Evolutionary conservation across 2,888 invertebrate genomes (phyloP).

Genomic region (Drosophila emarginata): DNA sequence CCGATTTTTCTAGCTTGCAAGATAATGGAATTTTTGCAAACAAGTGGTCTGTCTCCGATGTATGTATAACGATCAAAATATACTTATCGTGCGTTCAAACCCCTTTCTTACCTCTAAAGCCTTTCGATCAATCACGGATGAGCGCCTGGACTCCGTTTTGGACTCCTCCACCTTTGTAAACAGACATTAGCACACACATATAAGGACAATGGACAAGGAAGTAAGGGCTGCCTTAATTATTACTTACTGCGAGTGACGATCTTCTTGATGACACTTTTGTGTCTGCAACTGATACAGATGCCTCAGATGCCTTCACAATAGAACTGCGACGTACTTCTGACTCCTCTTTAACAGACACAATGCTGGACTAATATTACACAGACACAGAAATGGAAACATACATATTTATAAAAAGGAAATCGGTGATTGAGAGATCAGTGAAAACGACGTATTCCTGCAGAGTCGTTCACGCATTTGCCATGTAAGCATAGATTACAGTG

Average conservation of each 20-base stretch:
- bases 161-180: constrained; percentile 68
- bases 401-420: neutral
- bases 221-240: neutral
- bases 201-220: neutral
- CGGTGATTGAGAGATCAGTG: neutral
- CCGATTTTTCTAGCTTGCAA: neutral
- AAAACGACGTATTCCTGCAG: neutral
- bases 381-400: neutral
- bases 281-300: constrained; percentile 55
- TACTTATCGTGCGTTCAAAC: neutral
- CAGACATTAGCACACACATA: neutral
- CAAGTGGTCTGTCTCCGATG: neutral
- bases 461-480: neutral
- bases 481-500: neutral
- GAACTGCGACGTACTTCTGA: constrained; percentile 76
- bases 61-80: neutral
- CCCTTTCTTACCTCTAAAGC: constrained; percentile 77
- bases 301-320: constrained; percentile 59
- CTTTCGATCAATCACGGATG: constrained; percentile 78
- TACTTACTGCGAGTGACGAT: constrained; percentile 78
- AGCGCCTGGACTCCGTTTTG: constrained; percentile 72
- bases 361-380: constrained; percentile 52
- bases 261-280: constrained; percentile 73
- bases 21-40: neutral
- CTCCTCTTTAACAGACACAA: constrained; percentile 72